A percentile compares a stretch with the other conserved stretches of the same genome.
phyloP scores from a whole-genome alignment of 35 echinoderm and acorn worm genomes.

The Lytechinus pictus region DNA sequence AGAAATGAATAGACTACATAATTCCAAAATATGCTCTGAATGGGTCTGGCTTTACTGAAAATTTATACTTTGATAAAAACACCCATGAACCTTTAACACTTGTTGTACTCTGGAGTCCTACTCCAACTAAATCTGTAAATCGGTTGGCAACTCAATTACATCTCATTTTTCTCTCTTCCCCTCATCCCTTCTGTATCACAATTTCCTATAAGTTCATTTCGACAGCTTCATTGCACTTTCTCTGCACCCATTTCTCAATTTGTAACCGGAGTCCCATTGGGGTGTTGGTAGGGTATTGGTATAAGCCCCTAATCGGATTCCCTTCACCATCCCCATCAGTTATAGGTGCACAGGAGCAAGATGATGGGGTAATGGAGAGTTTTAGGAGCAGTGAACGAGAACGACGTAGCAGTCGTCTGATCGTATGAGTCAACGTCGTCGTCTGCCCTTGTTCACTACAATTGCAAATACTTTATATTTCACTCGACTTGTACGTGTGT shows the following conservation, averaged over 20 bases:
- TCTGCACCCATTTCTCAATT: background rate
- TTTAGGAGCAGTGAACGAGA: too few relatives aligned
- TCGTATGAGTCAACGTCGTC: too few relatives aligned
- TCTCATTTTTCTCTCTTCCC: background rate
- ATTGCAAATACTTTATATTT: too few relatives aligned
- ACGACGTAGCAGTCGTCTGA: too few relatives aligned
- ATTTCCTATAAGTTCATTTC: background rate
- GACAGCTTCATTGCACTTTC: constrained; percentile 4
- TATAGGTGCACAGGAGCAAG: background rate
- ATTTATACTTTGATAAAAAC: background rate
- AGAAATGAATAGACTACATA: background rate
- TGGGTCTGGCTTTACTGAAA: background rate
- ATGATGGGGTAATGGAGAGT: background rate
- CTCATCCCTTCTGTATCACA: background rate
- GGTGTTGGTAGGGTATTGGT: background rate
- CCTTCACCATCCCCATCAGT: background rate
- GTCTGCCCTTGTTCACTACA: too few relatives aligned
- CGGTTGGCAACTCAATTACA: background rate
- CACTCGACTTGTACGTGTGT: too few relatives aligned
- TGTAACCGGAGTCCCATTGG: background rate
- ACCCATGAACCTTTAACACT: constrained; percentile 8
- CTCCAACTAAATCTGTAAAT: background rate
- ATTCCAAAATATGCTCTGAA: background rate
- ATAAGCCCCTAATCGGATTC: background rate
- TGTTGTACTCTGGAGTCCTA: background rate